phyloP scores from a whole-genome alignment of 1,140 invertebrate species.

The Ceratosolen solmsi region DNA sequence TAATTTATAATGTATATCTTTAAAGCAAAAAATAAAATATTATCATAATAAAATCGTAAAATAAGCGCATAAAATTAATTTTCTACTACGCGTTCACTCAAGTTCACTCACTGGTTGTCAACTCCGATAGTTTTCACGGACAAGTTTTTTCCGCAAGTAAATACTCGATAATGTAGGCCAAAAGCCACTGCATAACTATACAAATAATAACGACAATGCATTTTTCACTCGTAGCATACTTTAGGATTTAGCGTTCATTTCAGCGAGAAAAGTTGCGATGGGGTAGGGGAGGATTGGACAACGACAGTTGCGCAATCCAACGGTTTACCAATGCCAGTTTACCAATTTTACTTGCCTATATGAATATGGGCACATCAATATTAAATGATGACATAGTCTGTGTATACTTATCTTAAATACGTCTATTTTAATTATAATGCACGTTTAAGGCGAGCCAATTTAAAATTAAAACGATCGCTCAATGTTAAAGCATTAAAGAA shows the following conservation, averaged over 20 bases:
- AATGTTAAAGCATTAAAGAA: neutral
- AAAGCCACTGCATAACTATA: neutral
- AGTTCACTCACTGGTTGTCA: neutral
- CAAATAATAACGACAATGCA: constrained; percentile 19
- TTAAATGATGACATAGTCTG: neutral
- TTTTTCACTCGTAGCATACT: constrained; percentile 10
- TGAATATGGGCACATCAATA: neutral
- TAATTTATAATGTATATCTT: no score
- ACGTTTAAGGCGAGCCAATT: neutral
- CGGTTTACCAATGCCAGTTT: neutral
- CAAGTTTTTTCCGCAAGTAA: constrained; percentile 12
- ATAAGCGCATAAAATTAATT: no score
- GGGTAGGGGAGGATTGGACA: neutral
- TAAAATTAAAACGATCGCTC: neutral
- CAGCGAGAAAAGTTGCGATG: neutral
- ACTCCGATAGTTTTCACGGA: neutral
- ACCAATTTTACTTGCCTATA: constrained; percentile 20
- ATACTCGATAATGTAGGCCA: constrained; percentile 5
- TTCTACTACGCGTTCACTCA: no score
- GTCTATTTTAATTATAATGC: constrained; percentile 27
- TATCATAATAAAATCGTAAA: no score
- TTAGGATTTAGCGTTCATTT: constrained; percentile 9
- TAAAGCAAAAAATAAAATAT: no score
- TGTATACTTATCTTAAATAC: neutral
- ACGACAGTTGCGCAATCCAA: neutral